Evolutionary conservation across 1,140 invertebrate species (phyloP).

Genomic region (Diploscapter pachys): DNA sequence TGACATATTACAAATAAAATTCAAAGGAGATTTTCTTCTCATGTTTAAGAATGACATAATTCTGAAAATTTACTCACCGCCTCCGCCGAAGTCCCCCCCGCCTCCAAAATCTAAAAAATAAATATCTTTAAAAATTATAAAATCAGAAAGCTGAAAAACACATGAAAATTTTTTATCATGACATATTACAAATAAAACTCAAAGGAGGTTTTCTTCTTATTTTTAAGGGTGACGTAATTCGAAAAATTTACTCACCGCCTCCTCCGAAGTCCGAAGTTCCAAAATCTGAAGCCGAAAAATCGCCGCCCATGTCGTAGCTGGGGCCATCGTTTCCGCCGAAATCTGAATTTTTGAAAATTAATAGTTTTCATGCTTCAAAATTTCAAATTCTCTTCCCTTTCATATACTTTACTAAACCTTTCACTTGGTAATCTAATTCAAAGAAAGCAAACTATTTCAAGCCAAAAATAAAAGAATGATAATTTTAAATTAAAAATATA

Average conservation of each 20-base stretch:
- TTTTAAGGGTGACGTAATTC: too few species aligned
- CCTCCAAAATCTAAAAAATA: constrained; percentile 17
- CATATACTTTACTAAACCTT: not conserved
- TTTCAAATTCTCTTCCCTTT: not conserved
- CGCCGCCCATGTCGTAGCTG: not conserved
- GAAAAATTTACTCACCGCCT: constrained; percentile 5
- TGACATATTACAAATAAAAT: too few species aligned
- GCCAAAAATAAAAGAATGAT: not conserved
- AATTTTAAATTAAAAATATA: not conserved
- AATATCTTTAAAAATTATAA: too few species aligned
- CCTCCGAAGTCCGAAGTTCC: constrained; percentile 4
- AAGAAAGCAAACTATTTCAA: too few species aligned
- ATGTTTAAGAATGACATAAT: too few species aligned
- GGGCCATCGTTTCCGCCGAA: constrained; percentile 2
- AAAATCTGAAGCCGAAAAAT: not conserved
- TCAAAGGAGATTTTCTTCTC: too few species aligned
- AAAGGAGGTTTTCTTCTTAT: too few species aligned
- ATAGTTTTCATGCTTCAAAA: not conserved
- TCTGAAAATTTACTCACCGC: not conserved
- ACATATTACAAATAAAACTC: too few species aligned
- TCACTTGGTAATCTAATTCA: too few species aligned
- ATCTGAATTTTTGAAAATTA: not conserved
- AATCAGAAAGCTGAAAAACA: too few species aligned
- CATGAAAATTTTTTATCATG: too few species aligned
- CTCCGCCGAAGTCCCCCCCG: constrained; percentile 20